Evolutionary conservation across 2,113 vertebrate genomes (phyloP).

Genomic region (Pomatorhinus ruficollis): DNA sequence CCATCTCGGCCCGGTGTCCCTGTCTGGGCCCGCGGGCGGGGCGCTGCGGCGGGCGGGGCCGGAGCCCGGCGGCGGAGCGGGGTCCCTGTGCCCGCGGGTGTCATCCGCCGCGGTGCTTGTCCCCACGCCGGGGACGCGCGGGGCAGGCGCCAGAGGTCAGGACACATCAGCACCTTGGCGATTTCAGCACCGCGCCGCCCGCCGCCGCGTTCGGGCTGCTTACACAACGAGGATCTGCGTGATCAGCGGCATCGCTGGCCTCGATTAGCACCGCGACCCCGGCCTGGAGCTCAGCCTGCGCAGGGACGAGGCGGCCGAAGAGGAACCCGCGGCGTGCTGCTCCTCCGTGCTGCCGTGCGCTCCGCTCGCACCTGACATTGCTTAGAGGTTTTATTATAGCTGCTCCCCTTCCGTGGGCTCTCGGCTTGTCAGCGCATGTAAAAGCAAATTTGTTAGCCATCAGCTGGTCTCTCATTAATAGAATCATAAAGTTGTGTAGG

Average conservation of each 20-base stretch:
- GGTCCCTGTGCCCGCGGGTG: background rate
- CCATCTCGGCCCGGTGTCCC: background rate
- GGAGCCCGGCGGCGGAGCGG: background rate
- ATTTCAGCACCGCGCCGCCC: background rate
- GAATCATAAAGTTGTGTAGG: background rate
- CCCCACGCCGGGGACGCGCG: rapidly evolving
- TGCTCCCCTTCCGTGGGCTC: rapidly evolving
- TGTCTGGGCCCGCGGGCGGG: background rate
- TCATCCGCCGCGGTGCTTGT: background rate
- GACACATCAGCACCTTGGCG: rapidly evolving
- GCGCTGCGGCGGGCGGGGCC: background rate
- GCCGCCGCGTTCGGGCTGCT: background rate
- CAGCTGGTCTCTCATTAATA: too few species aligned
- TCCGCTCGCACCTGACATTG: rapidly evolving
- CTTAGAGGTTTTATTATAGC: background rate
- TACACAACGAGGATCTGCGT: background rate
- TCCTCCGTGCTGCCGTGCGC: rapidly evolving
- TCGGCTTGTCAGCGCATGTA: background rate
- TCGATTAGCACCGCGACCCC: background rate
- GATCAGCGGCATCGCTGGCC: background rate
- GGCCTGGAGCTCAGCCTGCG: background rate
- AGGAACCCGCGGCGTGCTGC: background rate
- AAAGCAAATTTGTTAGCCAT: background rate
- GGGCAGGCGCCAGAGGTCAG: rapidly evolving
- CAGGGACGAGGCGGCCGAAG: rapidly evolving